These are phyloP conservation scores for Brotula barbata DNA, from an alignment of 2,797 vertebrate genomes.

Conservation along the genomic window DNA sequence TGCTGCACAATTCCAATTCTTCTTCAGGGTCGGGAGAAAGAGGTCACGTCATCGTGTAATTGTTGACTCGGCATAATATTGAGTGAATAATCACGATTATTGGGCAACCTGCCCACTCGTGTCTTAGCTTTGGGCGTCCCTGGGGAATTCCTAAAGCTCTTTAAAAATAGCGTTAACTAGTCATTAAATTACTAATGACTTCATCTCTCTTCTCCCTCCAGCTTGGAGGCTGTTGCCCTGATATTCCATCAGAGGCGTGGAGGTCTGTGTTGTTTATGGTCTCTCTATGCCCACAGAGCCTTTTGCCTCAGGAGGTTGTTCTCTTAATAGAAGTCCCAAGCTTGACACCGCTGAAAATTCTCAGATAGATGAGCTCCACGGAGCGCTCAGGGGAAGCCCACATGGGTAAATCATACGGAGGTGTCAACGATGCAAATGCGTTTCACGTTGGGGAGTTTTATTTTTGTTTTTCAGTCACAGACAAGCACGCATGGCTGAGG, in stretches of 20 bases:
- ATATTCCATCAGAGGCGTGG: constrained; percentile 35
- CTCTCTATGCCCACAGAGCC: constrained; percentile 50
- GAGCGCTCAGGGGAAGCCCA: constrained; percentile 51
- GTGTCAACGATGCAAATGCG: constrained; percentile 77
- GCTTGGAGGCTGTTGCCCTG: constrained; percentile 21
- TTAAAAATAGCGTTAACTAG: constrained; percentile 41
- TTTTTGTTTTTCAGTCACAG: constrained; percentile 78
- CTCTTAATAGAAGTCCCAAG: constrained; percentile 72
- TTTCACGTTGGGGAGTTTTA: constrained; percentile 71
- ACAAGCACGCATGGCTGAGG: constrained; percentile 70
- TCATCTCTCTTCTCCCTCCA: constrained; percentile 29
- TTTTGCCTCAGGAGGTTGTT: constrained; percentile 55
- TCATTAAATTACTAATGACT: constrained; percentile 38
- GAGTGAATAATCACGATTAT: constrained; percentile 21
- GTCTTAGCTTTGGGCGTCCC: not conserved
- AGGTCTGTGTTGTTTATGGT: constrained; percentile 58
- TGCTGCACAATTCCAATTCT: no score
- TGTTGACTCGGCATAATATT: constrained; percentile 29
- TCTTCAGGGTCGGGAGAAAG: no score
- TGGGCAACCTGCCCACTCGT: constrained; percentile 14
- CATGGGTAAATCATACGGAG: constrained; percentile 58
- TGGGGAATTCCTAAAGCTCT: constrained; percentile 27
- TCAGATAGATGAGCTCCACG: constrained; percentile 51
- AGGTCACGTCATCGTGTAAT: constrained; percentile 22
- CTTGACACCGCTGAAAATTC: constrained; percentile 66